These are phyloP conservation scores for Corythornis vintsioides DNA, from an alignment of 2,113 vertebrate species.

Conservation along the genomic window DNA sequence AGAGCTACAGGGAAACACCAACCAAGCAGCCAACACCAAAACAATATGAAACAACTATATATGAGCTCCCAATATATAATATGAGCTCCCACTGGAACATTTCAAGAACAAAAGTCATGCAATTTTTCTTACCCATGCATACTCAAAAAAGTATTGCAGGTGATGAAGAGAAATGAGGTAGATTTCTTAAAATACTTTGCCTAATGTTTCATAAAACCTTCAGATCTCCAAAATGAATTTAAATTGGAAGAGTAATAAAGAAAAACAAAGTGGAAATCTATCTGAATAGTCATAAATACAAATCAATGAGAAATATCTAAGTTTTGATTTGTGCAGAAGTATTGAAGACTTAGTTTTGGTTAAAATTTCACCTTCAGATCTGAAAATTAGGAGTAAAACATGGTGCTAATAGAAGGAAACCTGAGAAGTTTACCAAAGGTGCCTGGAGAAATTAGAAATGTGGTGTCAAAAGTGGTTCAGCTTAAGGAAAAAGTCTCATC, in stretches of 20 bases:
- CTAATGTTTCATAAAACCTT: not conserved
- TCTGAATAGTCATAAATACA: not conserved
- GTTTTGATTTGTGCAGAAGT: not conserved
- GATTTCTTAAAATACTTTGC: constrained; percentile 16
- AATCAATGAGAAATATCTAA: not conserved
- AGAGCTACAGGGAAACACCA: not conserved
- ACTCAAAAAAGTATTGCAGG: constrained; percentile 10
- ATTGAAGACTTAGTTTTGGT: not conserved
- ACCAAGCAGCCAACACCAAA: no score
- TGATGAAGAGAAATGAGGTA: not conserved
- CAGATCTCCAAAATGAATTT: constrained; percentile 6
- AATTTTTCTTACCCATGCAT: not conserved
- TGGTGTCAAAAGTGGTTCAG: not conserved
- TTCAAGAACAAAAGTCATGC: not conserved
- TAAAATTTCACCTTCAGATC: not conserved
- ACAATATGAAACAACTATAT: no score
- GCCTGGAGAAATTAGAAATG: not conserved
- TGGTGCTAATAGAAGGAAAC: not conserved
- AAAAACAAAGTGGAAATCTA: not conserved
- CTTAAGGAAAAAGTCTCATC: not conserved
- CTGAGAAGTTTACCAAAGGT: not conserved
- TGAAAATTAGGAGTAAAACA: not conserved
- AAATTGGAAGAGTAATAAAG: not conserved
- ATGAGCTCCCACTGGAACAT: not conserved
- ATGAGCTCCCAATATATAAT: no score